Percentiles rank a stretch among this genome's conserved stretches.
Evolutionary conservation across 2,797 vertebrate species (phyloP).

Genomic region (Bucorvus abyssinicus): DNA sequence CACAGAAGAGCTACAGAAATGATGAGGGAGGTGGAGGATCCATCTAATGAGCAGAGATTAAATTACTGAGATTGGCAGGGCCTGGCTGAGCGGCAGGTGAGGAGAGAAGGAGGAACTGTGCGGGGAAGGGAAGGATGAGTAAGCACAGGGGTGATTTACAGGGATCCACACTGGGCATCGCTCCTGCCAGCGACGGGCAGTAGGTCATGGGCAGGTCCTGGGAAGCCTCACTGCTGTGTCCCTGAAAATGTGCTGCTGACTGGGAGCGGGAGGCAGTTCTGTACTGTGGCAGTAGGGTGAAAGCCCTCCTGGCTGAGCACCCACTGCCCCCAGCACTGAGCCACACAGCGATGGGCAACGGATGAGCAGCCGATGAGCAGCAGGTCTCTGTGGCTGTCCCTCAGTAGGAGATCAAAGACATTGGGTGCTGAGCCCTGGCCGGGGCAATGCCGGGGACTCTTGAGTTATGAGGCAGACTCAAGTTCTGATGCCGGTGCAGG

Average conservation of each 20-base stretch:
- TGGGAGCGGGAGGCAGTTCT: neutral
- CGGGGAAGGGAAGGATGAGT: neutral
- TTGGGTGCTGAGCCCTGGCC: neutral
- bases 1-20: constrained; percentile 52
- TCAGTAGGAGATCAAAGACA: rapidly evolving
- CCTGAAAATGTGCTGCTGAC: neutral
- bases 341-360: rapidly evolving
- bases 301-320: neutral
- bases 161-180: neutral
- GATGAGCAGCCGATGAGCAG: too few species aligned
- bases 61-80: constrained; percentile 40
- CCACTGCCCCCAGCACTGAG: rapidly evolving
- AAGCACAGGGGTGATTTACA: neutral
- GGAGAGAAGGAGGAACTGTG: neutral
- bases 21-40: constrained; percentile 60
- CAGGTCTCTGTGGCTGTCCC: neutral
- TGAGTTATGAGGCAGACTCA: rapidly evolving
- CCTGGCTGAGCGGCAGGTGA: constrained; percentile 25
- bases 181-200: neutral
- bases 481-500: neutral
- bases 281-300: neutral
- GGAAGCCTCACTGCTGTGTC: neutral
- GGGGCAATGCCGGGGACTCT: neutral
- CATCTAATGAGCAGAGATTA: constrained; percentile 52
- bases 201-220: neutral